Evolutionary conservation across 2,797 vertebrate genomes (phyloP).

Genomic region (Hemitrygon akajei): DNA sequence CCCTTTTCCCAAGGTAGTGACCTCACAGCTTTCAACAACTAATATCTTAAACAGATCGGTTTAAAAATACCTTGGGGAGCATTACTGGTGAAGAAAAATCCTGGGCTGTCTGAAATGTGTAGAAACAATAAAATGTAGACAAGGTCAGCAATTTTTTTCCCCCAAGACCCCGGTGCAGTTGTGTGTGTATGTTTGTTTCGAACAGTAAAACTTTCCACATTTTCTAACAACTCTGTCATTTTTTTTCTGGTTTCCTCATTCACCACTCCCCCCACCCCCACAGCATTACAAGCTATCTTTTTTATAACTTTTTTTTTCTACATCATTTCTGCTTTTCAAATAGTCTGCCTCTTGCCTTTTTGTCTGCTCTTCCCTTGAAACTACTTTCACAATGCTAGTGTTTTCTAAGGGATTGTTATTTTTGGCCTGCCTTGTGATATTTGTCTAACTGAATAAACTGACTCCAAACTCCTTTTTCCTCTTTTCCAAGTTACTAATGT

Average conservation of each 20-base stretch:
- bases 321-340: slow-evolving; percentile 8
- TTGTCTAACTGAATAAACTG: not conserved
- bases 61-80: slow-evolving; percentile 30
- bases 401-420: slow-evolving; percentile 8
- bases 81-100: slow-evolving; percentile 11
- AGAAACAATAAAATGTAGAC: slow-evolving; percentile 21
- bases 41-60: slow-evolving; percentile 37
- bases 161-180: not conserved
- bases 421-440: not conserved
- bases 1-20: slow-evolving; percentile 35
- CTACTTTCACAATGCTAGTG: no score
- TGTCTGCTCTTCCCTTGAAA: not conserved
- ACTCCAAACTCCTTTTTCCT: not conserved
- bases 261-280: not conserved
- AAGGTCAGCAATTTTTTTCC: slow-evolving; percentile 6
- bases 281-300: not conserved
- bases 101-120: slow-evolving; percentile 29
- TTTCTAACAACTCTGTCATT: not conserved
- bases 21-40: slow-evolving; percentile 22
- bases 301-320: not conserved
- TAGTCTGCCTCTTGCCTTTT: not conserved
- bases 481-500: not conserved
- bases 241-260: not conserved
- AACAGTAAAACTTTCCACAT: slow-evolving; percentile 19
- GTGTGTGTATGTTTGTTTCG: not conserved